These are phyloP conservation scores for Scelioninae gen. 2 DNA, from an alignment of 2,888 invertebrate species.

Conservation along the genomic window DNA sequence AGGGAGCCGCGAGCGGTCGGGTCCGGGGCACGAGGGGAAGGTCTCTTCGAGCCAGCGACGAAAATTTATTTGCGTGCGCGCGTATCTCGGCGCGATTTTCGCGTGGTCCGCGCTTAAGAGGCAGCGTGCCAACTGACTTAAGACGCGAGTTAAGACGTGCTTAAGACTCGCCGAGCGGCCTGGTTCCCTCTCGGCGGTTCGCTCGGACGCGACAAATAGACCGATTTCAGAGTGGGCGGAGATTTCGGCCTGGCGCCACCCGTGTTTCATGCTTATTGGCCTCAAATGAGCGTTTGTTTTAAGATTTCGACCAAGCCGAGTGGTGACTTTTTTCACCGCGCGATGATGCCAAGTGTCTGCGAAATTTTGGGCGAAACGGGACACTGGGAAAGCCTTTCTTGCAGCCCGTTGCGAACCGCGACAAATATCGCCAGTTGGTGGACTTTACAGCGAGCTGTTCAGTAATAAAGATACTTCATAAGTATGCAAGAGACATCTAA, in stretches of 20 bases:
- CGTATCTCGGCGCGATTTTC: conserved; percentile 48
- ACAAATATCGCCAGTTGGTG: too few species aligned
- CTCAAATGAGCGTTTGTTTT: conserved; percentile 61
- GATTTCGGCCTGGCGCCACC: conserved; percentile 73
- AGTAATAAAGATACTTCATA: too few species aligned
- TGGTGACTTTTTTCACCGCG: neutral
- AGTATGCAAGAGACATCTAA: too few species aligned
- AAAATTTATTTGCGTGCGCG: conserved; percentile 52
- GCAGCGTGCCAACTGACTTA: conserved; percentile 74
- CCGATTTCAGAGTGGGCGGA: conserved; percentile 74
- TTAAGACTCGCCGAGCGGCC: conserved; percentile 64
- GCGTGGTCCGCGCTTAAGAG: conserved; percentile 65
- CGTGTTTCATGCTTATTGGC: conserved; percentile 74
- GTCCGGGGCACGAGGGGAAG: too few species aligned
- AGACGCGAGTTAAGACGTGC: conserved; percentile 72
- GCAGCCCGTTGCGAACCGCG: too few species aligned
- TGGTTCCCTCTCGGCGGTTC: conserved; percentile 57
- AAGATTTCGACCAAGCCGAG: conserved; percentile 27
- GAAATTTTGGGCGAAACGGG: neutral
- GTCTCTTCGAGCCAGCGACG: neutral
- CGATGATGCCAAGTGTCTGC: neutral
- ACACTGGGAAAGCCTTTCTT: too few species aligned
- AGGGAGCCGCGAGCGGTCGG: too few species aligned
- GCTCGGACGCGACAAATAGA: conserved; percentile 68
- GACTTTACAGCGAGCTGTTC: too few species aligned